Evolutionary conservation across 2,113 vertebrate genomes (phyloP), one percentile per base, ranked within the genome.

Genomic region (Chloroceryle aenea): DNA sequence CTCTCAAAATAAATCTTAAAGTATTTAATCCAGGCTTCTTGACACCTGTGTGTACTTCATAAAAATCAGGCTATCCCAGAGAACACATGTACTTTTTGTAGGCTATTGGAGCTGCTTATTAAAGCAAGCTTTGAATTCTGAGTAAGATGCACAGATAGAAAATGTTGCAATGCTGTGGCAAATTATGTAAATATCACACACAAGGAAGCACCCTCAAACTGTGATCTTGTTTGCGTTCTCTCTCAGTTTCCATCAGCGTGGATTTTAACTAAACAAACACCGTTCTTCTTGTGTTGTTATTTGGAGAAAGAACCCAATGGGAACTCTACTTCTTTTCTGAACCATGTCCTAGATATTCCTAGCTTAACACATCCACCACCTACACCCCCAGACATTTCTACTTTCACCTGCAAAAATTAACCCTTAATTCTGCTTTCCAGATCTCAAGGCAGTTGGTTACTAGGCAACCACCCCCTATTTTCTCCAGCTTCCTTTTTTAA

Each of bases 361-460:
- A 86, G 63, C 36, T 76, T 88, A 86, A 85, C 79, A 75, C 20
- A 56, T 64, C 17, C 71, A 85, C 45, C 84, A 96, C 63, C 12
- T 23, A 71, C 68, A 69, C 79, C 61, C 38, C 53, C 0, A 32
- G 85, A 68, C 71, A 53, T 45, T 73, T 78, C 81, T 75, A 58
- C 81, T 78, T 93, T 58, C 72, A 95, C 92, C 90, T 89, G 87
- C 43, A 86, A 93, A 96, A 92, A 83, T 89, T 96, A 95, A 96
- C 93, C 89, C 95, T 80, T 94, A 58, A 55, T 67, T 93, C 62
- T 78, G 56, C 30, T 80, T 94, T 95, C 53, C 82, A 91, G 64
- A 77, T 91, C 72, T 90, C 68, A 90, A 91, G 67, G 83, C 67
- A 92, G 59, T 62, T 55, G 47, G 94, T 90, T 88, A 74, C 95